Evolutionary conservation across 2,888 invertebrate species (phyloP).

Genomic region (Eupsilia transversa): DNA sequence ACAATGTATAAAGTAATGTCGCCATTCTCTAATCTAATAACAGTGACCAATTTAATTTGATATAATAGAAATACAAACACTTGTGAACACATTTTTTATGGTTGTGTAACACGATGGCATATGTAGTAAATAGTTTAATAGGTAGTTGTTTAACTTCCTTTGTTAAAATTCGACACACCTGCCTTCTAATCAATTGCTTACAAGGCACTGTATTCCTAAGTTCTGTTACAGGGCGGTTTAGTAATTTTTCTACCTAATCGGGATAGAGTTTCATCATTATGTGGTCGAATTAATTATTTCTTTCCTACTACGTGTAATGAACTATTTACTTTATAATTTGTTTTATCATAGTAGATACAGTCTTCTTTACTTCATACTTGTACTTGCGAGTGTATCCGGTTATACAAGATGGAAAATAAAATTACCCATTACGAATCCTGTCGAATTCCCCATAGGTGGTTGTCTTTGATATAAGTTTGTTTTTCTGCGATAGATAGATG

Average conservation of each 20-base stretch:
- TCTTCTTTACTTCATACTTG: not conserved
- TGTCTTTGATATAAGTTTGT: constrained; percentile 38
- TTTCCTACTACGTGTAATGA: not conserved
- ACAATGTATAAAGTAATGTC: constrained; percentile 7
- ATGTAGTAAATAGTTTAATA: not conserved
- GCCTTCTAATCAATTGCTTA: too few relatives aligned
- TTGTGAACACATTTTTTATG: constrained; percentile 7
- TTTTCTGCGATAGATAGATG: constrained; percentile 28
- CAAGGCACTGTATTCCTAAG: not conserved
- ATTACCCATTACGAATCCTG: constrained; percentile 19
- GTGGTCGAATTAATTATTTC: too few relatives aligned
- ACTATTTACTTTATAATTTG: not conserved
- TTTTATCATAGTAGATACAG: not conserved
- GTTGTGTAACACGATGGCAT: not conserved
- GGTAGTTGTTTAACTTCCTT: not conserved
- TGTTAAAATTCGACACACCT: not conserved
- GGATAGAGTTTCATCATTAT: constrained; percentile 2
- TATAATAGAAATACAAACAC: not conserved
- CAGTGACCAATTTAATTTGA: not conserved
- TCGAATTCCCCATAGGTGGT: constrained; percentile 18
- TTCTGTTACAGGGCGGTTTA: not conserved
- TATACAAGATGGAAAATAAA: constrained; percentile 16
- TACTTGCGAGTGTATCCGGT: not conserved
- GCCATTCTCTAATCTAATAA: not conserved
- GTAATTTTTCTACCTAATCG: not conserved